These are phyloP conservation scores for Lithobates sylvaticus DNA, from an alignment of 2,797 vertebrate species.

Conservation along the genomic window DNA sequence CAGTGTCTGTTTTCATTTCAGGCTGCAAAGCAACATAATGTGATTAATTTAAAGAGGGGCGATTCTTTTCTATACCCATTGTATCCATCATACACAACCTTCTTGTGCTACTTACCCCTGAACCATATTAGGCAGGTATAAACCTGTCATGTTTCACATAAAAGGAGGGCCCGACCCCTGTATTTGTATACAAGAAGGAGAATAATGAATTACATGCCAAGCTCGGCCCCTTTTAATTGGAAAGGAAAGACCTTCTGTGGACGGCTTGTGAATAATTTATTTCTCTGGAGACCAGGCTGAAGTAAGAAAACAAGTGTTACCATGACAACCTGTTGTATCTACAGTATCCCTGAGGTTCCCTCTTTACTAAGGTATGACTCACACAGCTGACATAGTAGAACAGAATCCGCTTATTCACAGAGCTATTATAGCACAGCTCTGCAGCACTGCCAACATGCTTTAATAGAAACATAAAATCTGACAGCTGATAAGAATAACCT, in stretches of 20 bases:
- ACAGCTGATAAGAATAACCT: slow-evolving; percentile 18
- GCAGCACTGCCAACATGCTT: slow-evolving; percentile 14
- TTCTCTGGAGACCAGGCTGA: slow-evolving; percentile 48
- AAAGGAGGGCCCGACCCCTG: neutral
- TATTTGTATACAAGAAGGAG: slow-evolving; percentile 5
- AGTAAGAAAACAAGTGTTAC: slow-evolving; percentile 62
- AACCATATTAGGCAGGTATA: too few species aligned
- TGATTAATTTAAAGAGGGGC: too few species aligned
- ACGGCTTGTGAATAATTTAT: slow-evolving; percentile 34
- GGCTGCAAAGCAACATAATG: too few species aligned
- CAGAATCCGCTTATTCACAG: slow-evolving; percentile 52
- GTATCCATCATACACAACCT: neutral
- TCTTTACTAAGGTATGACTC: slow-evolving; percentile 62
- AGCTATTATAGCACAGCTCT: slow-evolving; percentile 43
- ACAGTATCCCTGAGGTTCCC: slow-evolving; percentile 62
- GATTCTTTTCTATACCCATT: too few species aligned
- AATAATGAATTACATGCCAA: neutral
- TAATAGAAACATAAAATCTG: slow-evolving; percentile 42
- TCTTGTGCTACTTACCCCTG: too few species aligned
- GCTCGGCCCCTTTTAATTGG: slow-evolving; percentile 30
- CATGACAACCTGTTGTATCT: slow-evolving; percentile 44
- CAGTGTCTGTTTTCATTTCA: too few species aligned
- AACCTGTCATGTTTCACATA: neutral
- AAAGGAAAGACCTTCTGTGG: slow-evolving; percentile 16
- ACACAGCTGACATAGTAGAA: slow-evolving; percentile 58